These are phyloP conservation scores for Erebia palarica DNA, from an alignment of 2,888 invertebrate species.

Conservation along the genomic window DNA sequence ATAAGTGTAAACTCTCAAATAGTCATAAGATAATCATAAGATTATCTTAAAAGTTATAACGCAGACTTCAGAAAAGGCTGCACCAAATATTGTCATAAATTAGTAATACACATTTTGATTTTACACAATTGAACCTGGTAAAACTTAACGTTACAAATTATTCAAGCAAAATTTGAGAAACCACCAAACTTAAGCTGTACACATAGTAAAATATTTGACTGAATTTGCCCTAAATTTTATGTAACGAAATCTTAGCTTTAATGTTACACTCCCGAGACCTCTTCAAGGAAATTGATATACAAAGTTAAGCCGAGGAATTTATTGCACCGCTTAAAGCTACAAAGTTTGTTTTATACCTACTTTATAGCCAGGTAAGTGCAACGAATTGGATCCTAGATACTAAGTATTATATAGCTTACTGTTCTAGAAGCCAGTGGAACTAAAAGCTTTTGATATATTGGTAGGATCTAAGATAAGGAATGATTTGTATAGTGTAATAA, in stretches of 20 bases:
- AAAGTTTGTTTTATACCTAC: slow-evolving; percentile 28
- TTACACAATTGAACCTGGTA: no score
- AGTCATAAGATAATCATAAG: no score
- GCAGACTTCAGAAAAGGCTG: no score
- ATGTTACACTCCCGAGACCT: slow-evolving; percentile 48
- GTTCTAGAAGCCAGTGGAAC: background rate
- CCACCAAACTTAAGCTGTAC: background rate
- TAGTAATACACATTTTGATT: no score
- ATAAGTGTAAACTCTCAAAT: no score
- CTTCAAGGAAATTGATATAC: slow-evolving; percentile 54
- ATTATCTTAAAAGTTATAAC: no score
- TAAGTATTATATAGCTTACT: slow-evolving; percentile 16
- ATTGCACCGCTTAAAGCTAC: slow-evolving; percentile 30
- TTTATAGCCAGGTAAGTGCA: slow-evolving; percentile 21
- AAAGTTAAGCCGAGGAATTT: slow-evolving; percentile 34
- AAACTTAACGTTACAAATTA: no score
- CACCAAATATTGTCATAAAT: no score
- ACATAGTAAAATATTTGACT: slow-evolving; percentile 21
- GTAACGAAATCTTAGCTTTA: slow-evolving; percentile 38
- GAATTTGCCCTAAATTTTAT: slow-evolving; percentile 36
- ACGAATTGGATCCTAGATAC: slow-evolving; percentile 17
- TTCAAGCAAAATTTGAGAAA: no score
- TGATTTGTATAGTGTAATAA: background rate
- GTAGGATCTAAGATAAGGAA: background rate
- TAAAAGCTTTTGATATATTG: slow-evolving; percentile 14